Percentiles rank a stretch among this genome's conserved stretches.
Conservation (phyloP, 2,888 invertebrate genomes). For the Suillia variegata region DNA sequence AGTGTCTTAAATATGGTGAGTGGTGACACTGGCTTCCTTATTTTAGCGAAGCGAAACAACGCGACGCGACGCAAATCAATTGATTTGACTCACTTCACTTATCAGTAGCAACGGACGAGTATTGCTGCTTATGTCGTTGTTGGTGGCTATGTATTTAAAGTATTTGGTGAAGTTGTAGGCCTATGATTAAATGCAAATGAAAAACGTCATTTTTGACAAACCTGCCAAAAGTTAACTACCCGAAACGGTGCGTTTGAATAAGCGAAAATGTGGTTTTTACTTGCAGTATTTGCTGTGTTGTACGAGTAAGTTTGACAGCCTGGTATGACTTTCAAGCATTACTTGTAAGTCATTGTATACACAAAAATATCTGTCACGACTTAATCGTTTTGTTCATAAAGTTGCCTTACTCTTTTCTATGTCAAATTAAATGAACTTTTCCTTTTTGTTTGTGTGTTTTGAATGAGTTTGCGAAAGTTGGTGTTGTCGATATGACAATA, state of each 20-base stretch:
- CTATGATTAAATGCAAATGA: background rate
- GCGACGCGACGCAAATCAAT: too few relatives aligned
- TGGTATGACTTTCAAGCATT: too few relatives aligned
- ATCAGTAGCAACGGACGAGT: background rate
- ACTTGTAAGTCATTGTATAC: too few relatives aligned
- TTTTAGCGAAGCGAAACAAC: background rate
- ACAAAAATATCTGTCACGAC: too few relatives aligned
- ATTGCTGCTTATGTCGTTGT: background rate
- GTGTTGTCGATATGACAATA: background rate
- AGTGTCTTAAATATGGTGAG: background rate
- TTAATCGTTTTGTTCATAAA: too few relatives aligned
- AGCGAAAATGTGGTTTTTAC: too few relatives aligned
- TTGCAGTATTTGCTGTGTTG: too few relatives aligned
- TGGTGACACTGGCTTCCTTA: background rate
- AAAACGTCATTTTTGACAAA: background rate
- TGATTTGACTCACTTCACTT: too few relatives aligned
- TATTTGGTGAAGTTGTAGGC: background rate
- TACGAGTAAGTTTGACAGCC: too few relatives aligned
- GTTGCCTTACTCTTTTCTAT: background rate
- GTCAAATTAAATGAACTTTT: background rate
- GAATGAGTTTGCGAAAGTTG: constrained; percentile 3
- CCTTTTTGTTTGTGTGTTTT: background rate
- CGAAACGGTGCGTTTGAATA: too few relatives aligned
- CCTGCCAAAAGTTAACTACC: too few relatives aligned
- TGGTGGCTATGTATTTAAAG: background rate